Evolutionary conservation across 2,888 invertebrate genomes (phyloP), one percentile per base, ranked within the genome.

Genomic region (Ligdia adustata): DNA sequence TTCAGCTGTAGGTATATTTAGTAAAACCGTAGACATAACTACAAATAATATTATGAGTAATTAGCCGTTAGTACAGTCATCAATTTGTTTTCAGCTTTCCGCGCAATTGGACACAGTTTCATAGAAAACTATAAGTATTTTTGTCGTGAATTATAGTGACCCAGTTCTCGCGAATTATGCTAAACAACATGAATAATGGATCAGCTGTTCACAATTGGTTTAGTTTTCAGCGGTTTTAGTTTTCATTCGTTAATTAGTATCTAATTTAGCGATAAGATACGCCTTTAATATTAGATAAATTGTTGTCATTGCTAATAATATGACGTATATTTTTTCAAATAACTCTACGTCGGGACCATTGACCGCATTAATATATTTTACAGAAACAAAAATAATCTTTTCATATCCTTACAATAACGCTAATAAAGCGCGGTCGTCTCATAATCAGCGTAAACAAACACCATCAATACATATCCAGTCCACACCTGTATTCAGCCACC

Each of bases 361-460:
- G n/a, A n/a, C n/a, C n/a, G n/a, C n/a, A n/a, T n/a, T n/a, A n/a
- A n/a, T n/a, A n/a, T n/a, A n/a, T n/a, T n/a, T n/a, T n/a, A 2
- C 22, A 43, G 35, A 29, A 15, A 15, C 7, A 26, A 37, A 6
- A 15, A 27, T 9, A 9, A 9, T n/a, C n/a, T n/a, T n/a, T n/a
- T n/a, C n/a, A n/a, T n/a, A n/a, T n/a, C n/a, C n/a, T n/a, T n/a
- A n/a, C n/a, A n/a, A n/a, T n/a, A n/a, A n/a, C 33, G 31, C 5
- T 26, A 14, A 18, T 20, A 31, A 34, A 37, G 22, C 16, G 16
- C 26, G 50, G 55, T 52, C 28, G 29, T 57, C 65, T 69, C 71
- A 75, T 75, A 70, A 71, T 33, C 18, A 53, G 58, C 65, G 66
- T 69, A 66, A 72, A 71, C 69, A 71, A n/a, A n/a, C n/a, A 16